Conservation (phyloP, 2,888 invertebrate genomes). For the Calameuta filiformis region DNA sequence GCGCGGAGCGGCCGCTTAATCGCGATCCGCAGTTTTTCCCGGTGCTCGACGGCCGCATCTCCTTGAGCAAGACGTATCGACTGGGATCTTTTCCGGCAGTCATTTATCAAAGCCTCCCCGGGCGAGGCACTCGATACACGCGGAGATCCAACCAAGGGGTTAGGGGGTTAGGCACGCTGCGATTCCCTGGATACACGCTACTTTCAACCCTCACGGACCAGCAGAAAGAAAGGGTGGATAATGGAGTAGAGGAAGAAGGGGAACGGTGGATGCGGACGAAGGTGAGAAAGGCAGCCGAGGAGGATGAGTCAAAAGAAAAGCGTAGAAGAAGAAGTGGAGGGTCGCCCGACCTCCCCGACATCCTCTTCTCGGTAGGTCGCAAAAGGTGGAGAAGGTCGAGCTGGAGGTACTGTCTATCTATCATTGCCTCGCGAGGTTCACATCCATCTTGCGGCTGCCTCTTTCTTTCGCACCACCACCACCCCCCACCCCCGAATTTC, state of each 20-base stretch:
- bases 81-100: conserved; percentile 59
- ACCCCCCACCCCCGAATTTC: conserved; percentile 13
- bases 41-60: conserved; percentile 40
- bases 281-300: conserved; percentile 23
- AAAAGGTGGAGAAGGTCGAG: conserved; percentile 23
- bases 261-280: conserved; percentile 23
- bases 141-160: conserved; percentile 11
- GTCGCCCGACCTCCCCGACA: background rate
- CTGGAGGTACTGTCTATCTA: conserved; percentile 34
- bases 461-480: conserved; percentile 18
- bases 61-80: conserved; percentile 62
- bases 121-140: conserved; percentile 26
- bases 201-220: background rate
- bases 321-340: background rate
- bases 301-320: conserved; percentile 20
- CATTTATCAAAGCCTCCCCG: conserved; percentile 60
- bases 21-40: conserved; percentile 25
- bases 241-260: conserved; percentile 30
- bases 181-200: background rate
- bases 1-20: conserved; percentile 13
- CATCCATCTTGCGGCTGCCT: conserved; percentile 32
- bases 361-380: conserved; percentile 7
- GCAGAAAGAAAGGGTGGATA: conserved; percentile 3
- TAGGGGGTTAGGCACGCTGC: conserved; percentile 2
- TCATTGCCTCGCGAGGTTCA: conserved; percentile 41